Evolutionary conservation across 2,888 invertebrate genomes (phyloP).

Genomic region (Cyaniris semiargus): DNA sequence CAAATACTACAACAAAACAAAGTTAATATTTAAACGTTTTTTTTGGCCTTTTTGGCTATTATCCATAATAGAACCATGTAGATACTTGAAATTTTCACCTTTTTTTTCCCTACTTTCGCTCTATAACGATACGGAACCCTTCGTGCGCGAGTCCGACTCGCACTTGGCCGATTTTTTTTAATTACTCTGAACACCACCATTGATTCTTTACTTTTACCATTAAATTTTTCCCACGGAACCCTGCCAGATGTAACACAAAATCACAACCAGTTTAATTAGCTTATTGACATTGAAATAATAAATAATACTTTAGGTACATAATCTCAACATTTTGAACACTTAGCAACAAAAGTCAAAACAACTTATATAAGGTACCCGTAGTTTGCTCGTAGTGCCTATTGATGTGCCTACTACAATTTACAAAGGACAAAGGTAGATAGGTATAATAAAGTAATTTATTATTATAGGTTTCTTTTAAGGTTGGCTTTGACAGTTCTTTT

Average conservation of each 20-base stretch:
- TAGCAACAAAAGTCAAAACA: slow-evolving; percentile 1
- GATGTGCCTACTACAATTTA: background rate
- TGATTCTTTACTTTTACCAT: too few relatives aligned
- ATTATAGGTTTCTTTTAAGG: background rate
- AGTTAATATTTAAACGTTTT: too few relatives aligned
- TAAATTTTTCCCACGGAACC: background rate
- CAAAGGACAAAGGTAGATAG: background rate
- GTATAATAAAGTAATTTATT: background rate
- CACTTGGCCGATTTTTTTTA: too few relatives aligned
- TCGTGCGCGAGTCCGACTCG: too few relatives aligned
- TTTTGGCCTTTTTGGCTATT: too few relatives aligned
- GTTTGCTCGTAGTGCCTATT: background rate
- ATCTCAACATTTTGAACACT: background rate
- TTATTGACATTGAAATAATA: slow-evolving; percentile 21
- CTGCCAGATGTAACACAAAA: background rate
- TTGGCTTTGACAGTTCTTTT: too few relatives aligned
- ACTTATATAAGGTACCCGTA: background rate
- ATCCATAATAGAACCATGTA: too few relatives aligned
- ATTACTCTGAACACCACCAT: too few relatives aligned
- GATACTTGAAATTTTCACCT: too few relatives aligned
- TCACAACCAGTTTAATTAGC: background rate
- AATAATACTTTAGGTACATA: background rate
- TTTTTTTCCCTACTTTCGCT: too few relatives aligned
- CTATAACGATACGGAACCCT: too few relatives aligned
- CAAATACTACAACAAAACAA: too few relatives aligned